Evolutionary conservation across 23 tunicate genomes (phyloP).

Genomic region (Phallusia fumigata): DNA sequence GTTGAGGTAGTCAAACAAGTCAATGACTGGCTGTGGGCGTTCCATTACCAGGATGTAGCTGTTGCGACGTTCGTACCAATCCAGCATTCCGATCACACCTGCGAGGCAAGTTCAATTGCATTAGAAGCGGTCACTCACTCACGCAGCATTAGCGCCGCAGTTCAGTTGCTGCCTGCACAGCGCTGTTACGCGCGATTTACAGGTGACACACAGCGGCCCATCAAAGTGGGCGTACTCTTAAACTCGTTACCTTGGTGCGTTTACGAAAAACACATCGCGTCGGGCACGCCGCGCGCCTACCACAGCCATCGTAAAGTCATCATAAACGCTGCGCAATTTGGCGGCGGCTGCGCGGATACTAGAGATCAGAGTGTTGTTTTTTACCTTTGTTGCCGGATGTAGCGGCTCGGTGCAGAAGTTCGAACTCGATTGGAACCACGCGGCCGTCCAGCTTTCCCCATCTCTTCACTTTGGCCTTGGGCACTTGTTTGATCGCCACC

Average conservation of each 20-base stretch:
- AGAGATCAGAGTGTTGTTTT: not conserved
- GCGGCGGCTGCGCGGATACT: no score
- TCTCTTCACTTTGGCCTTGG: slow-evolving; percentile 82
- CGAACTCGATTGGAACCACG: slow-evolving; percentile 93
- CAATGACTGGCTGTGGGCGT: slow-evolving; percentile 84
- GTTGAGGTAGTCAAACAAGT: slow-evolving; percentile 88
- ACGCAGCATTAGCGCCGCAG: not conserved
- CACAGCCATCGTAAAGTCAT: not conserved
- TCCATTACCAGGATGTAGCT: slow-evolving; percentile 94
- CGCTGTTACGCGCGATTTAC: not conserved
- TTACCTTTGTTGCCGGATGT: slow-evolving; percentile 78
- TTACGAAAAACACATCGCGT: not conserved
- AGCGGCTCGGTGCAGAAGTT: slow-evolving; percentile 76
- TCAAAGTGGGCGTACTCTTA: not conserved
- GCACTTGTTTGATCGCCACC: slow-evolving; percentile 96
- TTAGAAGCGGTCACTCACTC: not conserved
- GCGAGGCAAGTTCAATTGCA: slow-evolving; percentile 1
- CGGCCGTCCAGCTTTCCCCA: slow-evolving; percentile 90
- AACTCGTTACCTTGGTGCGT: not conserved
- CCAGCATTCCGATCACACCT: slow-evolving; percentile 88
- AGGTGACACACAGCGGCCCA: slow-evolving; percentile 9
- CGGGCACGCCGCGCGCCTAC: not conserved
- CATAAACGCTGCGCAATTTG: not conserved
- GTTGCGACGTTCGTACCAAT: slow-evolving; percentile 92
- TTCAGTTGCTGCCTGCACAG: not conserved